Conservation (phyloP, 2,888 invertebrate species). For the Euzophera pinguis region DNA sequence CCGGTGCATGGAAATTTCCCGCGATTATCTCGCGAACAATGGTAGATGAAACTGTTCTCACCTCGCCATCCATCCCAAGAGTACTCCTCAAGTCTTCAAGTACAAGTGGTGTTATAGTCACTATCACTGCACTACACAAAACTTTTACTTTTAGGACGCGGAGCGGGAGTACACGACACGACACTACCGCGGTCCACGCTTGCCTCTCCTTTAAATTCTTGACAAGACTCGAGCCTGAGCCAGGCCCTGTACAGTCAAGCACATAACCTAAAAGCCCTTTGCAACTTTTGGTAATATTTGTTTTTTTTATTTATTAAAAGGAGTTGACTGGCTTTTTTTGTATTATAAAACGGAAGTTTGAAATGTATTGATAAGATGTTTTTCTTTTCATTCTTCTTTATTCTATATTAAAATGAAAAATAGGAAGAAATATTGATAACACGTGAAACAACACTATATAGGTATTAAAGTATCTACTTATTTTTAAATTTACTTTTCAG, state of each 20-base stretch:
- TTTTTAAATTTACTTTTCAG: no score
- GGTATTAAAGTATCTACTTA: no score
- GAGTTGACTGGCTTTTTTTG: no score
- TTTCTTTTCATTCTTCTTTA: no score
- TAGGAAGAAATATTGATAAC: no score
- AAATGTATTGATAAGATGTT: no score
- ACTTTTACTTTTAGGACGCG: constrained; percentile 48
- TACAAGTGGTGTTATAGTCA: constrained; percentile 27
- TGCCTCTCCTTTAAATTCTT: constrained; percentile 73
- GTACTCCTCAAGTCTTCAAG: constrained; percentile 13
- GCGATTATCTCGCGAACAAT: constrained; percentile 12
- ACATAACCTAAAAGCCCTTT: constrained; percentile 44
- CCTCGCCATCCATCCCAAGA: constrained; percentile 67
- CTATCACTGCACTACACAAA: constrained; percentile 49
- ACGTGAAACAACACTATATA: no score
- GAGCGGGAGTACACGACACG: constrained; percentile 26
- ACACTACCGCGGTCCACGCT: constrained; percentile 54
- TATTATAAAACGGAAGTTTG: no score
- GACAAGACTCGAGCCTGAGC: constrained; percentile 70
- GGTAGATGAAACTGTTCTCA: constrained; percentile 23
- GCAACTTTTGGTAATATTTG: not conserved
- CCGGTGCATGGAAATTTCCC: constrained; percentile 18
- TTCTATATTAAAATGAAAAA: no score
- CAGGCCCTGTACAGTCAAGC: constrained; percentile 66
- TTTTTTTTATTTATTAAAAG: no score